These are phyloP conservation scores for Tubulanus polymorphus DNA, from an alignment of 2,888 invertebrate genomes.

Conservation along the genomic window DNA sequence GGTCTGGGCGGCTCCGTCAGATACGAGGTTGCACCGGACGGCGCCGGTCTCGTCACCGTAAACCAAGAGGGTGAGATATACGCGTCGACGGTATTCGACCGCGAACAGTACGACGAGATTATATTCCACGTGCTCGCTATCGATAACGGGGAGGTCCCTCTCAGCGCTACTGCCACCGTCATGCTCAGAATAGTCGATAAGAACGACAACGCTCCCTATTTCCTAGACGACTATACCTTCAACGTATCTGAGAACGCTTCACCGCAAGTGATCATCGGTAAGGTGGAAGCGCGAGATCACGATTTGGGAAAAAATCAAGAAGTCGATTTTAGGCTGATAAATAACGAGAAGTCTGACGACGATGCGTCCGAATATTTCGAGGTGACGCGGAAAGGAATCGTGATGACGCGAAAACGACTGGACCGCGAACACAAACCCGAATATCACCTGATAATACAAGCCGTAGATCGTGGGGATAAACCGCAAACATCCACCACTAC, in stretches of 20 bases:
- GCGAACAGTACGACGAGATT: not conserved
- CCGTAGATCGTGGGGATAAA: conserved; percentile 26
- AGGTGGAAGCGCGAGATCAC: conserved; percentile 6
- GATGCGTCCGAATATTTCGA: not conserved
- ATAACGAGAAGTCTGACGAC: too few relatives aligned
- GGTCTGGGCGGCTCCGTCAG: not conserved
- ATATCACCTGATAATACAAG: conserved; percentile 28
- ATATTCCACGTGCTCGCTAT: not conserved
- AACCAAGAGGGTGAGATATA: not conserved
- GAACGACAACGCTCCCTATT: conserved; percentile 3
- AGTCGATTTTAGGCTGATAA: conserved; percentile 4
- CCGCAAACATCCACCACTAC: conserved; percentile 25
- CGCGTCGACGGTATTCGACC: conserved; percentile 3
- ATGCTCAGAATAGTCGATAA: not conserved
- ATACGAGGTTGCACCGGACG: not conserved
- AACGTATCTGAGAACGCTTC: not conserved
- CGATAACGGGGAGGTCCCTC: conserved; percentile 3
- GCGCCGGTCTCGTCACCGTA: not conserved
- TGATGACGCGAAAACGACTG: conserved; percentile 25
- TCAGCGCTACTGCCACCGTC: conserved; percentile 1
- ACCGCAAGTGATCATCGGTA: conserved; percentile 4
- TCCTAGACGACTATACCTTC: not conserved
- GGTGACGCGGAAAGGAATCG: conserved; percentile 4
- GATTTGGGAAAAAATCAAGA: conserved; percentile 10
- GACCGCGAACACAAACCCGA: conserved; percentile 30